Base-by-base conservation (phyloP, 2,113 vertebrate species). In the Pristiophorus japonicus region DNA sequence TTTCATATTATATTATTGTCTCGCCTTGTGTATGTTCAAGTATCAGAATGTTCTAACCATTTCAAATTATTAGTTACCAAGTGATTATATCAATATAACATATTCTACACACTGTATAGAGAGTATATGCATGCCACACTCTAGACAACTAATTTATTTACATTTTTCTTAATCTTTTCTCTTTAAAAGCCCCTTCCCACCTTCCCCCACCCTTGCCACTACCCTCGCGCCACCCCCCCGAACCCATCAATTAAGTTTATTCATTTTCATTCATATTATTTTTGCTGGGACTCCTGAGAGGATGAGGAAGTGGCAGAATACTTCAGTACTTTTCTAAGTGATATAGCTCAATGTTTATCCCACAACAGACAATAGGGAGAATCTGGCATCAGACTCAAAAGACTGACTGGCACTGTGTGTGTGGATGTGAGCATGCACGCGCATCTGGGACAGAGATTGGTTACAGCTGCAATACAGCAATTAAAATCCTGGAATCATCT, bases 401-500 rank as follows among this genome's bases (percentile, higher is more conserved):
- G 38, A 73, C 66, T 94, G 22, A 63, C 5, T 63, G 38, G 59
- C 42, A 62, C 16, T 42, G n/a, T 92, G 59, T 34, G 51, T 63
- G n/a, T 38, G 88, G 88, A 55, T 63, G 34, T 92, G 59, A 7
- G 8, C 51, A 59, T 88, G 85, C 24, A 88, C 1, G 27, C 73
- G 27, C 22, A 51, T 70, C 62, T 70, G 93, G 42, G 65, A 70
- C 45, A 47, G 93, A 94, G 65, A 94, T 94, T 94, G 66, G 47
- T 94, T 70, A 51, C 66, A 94, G 22, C 47, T 94, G 66, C 45
- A 94, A 70, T 67, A 45, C 22, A 51, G 66, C 42, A 94, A 51
- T 70, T 94, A 70, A 94, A 73, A 27, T 94, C 38, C 65, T 94
- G 66, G 93, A 51, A 34, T 94, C 51, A 94, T 51, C 73, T 45